Percentiles rank a stretch among this genome's conserved stretches.
Evolutionary conservation across 2,113 vertebrate genomes (phyloP).

Genomic region (Ancistrus triradiatus): DNA sequence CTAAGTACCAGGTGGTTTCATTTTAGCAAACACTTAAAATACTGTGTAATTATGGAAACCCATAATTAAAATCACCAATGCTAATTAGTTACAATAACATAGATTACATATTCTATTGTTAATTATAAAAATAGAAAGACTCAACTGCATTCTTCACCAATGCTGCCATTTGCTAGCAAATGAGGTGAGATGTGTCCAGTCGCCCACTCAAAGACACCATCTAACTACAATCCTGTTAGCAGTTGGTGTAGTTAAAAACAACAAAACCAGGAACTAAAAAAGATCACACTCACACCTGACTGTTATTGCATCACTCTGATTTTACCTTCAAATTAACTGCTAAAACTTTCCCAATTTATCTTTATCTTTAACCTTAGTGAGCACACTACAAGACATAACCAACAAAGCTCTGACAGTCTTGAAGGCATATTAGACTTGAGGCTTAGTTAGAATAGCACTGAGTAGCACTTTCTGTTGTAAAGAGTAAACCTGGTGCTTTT

Average conservation of each 20-base stretch:
- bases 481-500: slow-evolving; percentile 8
- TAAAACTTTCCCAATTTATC: no score
- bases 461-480: not conserved
- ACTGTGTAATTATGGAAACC: slow-evolving; percentile 50
- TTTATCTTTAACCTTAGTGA: not conserved
- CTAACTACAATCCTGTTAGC: no score
- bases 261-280: no score
- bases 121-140: slow-evolving; percentile 44
- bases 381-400: not conserved
- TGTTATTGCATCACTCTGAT: no score
- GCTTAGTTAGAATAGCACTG: no score
- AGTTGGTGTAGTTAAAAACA: no score
- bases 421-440: no score
- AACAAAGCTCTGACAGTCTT: not conserved
- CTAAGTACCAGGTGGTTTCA: slow-evolving; percentile 50
- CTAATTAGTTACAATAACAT: slow-evolving; percentile 43
- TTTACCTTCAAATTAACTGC: no score
- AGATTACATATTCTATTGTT: slow-evolving; percentile 38
- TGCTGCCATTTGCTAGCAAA: not conserved
- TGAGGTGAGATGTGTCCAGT: slow-evolving; percentile 9
- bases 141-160: slow-evolving; percentile 25
- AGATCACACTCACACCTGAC: no score
- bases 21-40: slow-evolving; percentile 52
- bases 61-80: slow-evolving; percentile 45
- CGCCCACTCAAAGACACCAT: no score